These are phyloP conservation scores for Percopsis transmontana DNA, from an alignment of 2,113 vertebrate genomes.

Conservation along the genomic window DNA sequence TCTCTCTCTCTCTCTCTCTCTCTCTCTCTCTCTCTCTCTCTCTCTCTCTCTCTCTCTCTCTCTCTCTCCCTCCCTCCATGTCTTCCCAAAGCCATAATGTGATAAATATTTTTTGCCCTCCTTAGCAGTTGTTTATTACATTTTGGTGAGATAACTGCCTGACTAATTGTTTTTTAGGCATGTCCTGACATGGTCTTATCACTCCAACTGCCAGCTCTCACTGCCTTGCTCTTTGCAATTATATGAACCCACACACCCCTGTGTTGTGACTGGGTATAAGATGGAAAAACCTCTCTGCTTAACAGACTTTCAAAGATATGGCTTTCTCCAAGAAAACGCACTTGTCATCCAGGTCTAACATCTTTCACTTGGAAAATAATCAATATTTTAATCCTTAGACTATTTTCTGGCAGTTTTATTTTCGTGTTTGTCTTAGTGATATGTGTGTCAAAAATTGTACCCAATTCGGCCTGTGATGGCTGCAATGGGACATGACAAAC, in stretches of 20 bases:
- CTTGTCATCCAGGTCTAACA: too few species aligned
- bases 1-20: too few species aligned
- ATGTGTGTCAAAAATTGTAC: too few species aligned
- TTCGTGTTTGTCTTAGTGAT: too few species aligned
- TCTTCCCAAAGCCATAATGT: constrained; percentile 65
- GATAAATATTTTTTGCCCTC: constrained; percentile 67
- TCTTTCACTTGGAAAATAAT: too few species aligned
- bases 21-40: too few species aligned
- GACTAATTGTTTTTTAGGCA: constrained; percentile 68
- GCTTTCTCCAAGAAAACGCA: too few species aligned
- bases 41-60: too few species aligned
- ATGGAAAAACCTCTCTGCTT: constrained; percentile 9
- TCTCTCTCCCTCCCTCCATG: constrained; percentile 40
- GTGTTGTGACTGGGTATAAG: constrained; percentile 14
- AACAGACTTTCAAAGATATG: background rate
- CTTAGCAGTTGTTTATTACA: constrained; percentile 70
- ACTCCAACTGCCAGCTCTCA: constrained; percentile 60
- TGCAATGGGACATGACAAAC: too few species aligned
- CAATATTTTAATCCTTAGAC: too few species aligned
- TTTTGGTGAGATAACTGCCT: constrained; percentile 66
- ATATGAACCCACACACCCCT: constrained; percentile 55
- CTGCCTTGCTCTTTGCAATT: constrained; percentile 65
- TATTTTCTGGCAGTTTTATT: too few species aligned
- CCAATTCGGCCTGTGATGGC: too few species aligned
- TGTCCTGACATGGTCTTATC: constrained; percentile 61